Base-by-base conservation (phyloP, 2,113 vertebrate species). In the Dascyllus trimaculatus region DNA sequence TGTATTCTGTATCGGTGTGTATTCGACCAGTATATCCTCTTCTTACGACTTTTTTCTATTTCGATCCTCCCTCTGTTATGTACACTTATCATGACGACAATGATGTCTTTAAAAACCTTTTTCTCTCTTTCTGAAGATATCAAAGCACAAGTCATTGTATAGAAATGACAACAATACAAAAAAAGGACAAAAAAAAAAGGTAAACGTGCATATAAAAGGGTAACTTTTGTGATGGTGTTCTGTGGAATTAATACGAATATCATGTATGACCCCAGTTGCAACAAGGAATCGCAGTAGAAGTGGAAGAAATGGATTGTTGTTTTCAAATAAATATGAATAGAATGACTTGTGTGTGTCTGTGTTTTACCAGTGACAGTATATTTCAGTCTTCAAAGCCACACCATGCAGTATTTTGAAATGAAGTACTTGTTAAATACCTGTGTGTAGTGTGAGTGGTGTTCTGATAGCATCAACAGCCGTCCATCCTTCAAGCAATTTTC, bases 241-340 rank as follows among this genome's bases (percentile, higher is more conserved):
- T 66, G 91, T 94, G 92, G 88, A 93, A 75, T 85, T 85, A 88
- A 94, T 91, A 89, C 90, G 84, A 92, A 88, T 93, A 91, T 89
- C 89, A 93, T 95, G 92, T 94, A 89, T 81, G 86, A 93, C 85
- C 85, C 73, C 68, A 80, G 89, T 82, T 91, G 92, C 91, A 89
- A 91, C 71, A 26, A 92, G 90, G 87, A 93, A 90, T 93, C 87
- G 85, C 88, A 85, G 88, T 91, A 91, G 88, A 93, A 85, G 85
- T 92, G 87, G 84, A 91, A 92, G 88, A 92, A 91, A 87, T 83
- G 85, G 90, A 92, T 94, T 94, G 93, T 93, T 94, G 93, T 94
- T 94, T 95, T 94, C 86, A 94, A 95, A 95, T 95, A 95, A 95
- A 95, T 92, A 91, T 90, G 81, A 93, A 91, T 90, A 91, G 80